phyloP scores from a whole-genome alignment of 2,113 vertebrate genomes.

The Beaufortia kweichowensis region DNA sequence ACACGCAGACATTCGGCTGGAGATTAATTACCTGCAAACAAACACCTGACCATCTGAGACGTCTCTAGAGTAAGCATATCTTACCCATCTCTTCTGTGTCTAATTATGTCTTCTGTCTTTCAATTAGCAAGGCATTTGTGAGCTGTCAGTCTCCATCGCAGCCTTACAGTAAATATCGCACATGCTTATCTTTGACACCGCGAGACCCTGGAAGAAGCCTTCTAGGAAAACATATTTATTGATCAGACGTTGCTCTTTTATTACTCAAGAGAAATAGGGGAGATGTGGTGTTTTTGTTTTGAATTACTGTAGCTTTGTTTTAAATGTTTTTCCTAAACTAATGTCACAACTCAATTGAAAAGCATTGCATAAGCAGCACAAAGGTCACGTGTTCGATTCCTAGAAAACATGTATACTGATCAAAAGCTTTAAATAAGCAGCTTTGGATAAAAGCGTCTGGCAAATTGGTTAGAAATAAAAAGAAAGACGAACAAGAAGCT shows the following conservation, averaged over 20 bases:
- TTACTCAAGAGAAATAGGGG: neutral
- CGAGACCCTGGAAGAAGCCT: neutral
- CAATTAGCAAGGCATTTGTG: constrained; percentile 48
- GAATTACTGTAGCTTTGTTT: neutral
- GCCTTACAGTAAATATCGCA: constrained; percentile 8
- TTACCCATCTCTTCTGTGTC: constrained; percentile 36
- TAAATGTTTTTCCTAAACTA: neutral
- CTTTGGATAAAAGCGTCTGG: too few relatives aligned
- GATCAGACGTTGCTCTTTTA: neutral
- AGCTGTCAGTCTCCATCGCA: constrained; percentile 42
- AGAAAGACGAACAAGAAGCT: too few relatives aligned
- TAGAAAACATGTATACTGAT: too few relatives aligned
- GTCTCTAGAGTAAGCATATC: constrained; percentile 27
- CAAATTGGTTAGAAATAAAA: too few relatives aligned
- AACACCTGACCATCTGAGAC: constrained; percentile 43
- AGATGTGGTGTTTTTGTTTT: neutral
- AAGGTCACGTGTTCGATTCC: too few relatives aligned
- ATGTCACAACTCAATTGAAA: too few relatives aligned
- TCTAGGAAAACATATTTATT: neutral
- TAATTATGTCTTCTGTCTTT: constrained; percentile 53
- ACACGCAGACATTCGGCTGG: constrained; percentile 27
- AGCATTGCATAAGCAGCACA: too few relatives aligned
- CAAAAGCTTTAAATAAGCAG: too few relatives aligned
- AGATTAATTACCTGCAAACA: constrained; percentile 53
- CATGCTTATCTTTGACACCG: constrained; percentile 28